Evolutionary conservation across 2,797 vertebrate species (phyloP).

Genomic region (Poecilia gillii): DNA sequence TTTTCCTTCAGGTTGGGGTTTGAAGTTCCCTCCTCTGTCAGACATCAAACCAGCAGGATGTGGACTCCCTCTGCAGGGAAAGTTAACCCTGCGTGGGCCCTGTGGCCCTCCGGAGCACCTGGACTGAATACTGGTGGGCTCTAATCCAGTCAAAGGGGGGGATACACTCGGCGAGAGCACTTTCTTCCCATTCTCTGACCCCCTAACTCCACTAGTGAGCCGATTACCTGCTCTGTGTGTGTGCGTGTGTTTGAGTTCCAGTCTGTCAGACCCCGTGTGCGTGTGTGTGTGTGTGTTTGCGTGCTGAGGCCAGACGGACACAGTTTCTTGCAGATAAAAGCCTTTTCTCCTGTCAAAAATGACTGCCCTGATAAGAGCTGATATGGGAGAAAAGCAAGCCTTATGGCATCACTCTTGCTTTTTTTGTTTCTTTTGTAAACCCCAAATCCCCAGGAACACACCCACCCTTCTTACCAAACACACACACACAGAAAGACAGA

Average conservation of each 20-base stretch:
- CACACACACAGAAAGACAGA: neutral
- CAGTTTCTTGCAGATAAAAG: conserved; percentile 73
- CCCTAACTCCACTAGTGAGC: conserved; percentile 66
- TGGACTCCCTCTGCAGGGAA: conserved; percentile 37
- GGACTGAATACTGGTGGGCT: conserved; percentile 58
- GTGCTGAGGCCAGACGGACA: conserved; percentile 48
- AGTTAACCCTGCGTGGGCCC: conserved; percentile 42
- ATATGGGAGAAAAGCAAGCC: conserved; percentile 75
- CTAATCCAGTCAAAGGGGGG: conserved; percentile 72
- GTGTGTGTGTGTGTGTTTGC: conserved; percentile 27
- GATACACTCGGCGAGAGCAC: conserved; percentile 58
- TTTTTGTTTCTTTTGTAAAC: conserved; percentile 72
- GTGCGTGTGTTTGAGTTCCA: conserved; percentile 33
- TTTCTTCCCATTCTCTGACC: conserved; percentile 59
- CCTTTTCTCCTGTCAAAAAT: conserved; percentile 76
- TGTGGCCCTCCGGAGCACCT: conserved; percentile 59
- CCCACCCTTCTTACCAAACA: conserved; percentile 31
- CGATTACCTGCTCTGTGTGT: conserved; percentile 77
- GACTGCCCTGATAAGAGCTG: conserved; percentile 73
- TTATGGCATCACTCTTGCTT: conserved; percentile 68
- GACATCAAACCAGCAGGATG: conserved; percentile 52
- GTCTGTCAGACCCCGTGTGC: conserved; percentile 25
- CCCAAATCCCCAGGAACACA: conserved; percentile 61
- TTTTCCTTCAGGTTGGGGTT: conserved; percentile 7
- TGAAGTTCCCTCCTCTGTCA: conserved; percentile 18